Evolutionary conservation across 2,888 invertebrate genomes (phyloP).

Genomic region (Polydesmus complanatus): DNA sequence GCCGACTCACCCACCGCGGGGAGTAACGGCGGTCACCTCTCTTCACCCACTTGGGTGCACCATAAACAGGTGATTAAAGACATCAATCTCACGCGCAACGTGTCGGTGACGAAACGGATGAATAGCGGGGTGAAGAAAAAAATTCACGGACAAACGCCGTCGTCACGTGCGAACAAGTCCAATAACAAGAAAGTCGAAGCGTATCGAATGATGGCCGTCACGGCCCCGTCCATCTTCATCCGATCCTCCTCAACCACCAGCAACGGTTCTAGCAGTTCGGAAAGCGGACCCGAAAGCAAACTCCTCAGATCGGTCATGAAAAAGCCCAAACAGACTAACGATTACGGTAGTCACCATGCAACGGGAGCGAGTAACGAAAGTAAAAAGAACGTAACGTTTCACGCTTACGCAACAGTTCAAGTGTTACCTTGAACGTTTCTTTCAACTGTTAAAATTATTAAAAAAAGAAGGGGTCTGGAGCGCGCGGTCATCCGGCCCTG

Average conservation of each 20-base stretch:
- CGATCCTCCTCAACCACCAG: constrained; percentile 16
- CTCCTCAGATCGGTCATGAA: constrained; percentile 18
- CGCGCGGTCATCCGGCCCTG: no score
- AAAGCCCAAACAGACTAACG: constrained; percentile 14
- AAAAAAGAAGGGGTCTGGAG: no score
- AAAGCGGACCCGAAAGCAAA: constrained; percentile 1
- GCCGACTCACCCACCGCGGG: background rate
- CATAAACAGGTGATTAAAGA: background rate
- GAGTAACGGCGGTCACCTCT: background rate
- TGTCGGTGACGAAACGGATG: background rate
- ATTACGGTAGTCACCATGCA: background rate
- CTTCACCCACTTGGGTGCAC: constrained; percentile 9
- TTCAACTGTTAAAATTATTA: background rate
- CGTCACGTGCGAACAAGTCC: background rate
- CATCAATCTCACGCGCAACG: background rate
- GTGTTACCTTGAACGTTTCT: constrained; percentile 17
- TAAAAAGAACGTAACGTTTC: constrained; percentile 22
- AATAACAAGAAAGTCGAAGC: background rate
- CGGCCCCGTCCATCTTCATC: constrained; percentile 5
- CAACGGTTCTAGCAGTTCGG: constrained; percentile 17
- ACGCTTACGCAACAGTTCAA: constrained; percentile 22
- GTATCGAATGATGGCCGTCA: background rate
- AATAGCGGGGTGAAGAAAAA: background rate
- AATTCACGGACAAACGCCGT: background rate
- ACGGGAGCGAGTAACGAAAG: constrained; percentile 7